Conservation (phyloP, 1,140 invertebrate species). For the Ceratoteleas bidentatus region DNA sequence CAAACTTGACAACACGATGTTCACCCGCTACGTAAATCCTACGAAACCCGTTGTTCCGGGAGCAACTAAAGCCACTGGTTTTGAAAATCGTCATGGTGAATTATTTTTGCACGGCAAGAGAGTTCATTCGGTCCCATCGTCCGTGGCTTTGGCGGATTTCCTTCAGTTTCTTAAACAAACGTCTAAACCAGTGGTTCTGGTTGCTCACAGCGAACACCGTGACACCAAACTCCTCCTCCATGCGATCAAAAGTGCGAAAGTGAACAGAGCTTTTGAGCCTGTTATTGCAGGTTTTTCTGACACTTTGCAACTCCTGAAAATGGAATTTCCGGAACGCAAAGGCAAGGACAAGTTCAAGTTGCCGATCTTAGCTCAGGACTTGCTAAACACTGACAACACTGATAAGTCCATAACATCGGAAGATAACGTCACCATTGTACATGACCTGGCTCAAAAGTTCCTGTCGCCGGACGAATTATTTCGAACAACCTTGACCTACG, state of each 20-base stretch:
- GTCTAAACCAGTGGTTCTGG: not conserved
- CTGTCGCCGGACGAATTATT: too few relatives aligned
- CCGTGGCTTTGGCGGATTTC: not conserved
- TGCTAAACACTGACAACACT: not conserved
- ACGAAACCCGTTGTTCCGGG: too few relatives aligned
- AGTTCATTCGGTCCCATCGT: conserved; percentile 1
- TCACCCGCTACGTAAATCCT: not conserved
- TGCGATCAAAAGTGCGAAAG: not conserved
- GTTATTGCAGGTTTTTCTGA: not conserved
- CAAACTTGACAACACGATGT: not conserved
- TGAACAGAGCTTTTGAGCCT: not conserved
- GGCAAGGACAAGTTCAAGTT: not conserved
- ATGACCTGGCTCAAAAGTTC: too few relatives aligned
- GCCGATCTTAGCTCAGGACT: not conserved
- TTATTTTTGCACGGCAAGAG: not conserved
- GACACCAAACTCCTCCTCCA: not conserved
- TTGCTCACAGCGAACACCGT: not conserved
- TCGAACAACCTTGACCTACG: too few relatives aligned
- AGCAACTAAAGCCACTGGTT: not conserved
- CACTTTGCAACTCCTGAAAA: conserved; percentile 1
- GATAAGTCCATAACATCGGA: too few relatives aligned
- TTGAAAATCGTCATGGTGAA: not conserved
- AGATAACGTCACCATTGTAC: too few relatives aligned
- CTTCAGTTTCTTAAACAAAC: not conserved
- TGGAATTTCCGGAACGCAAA: not conserved